phyloP scores from a whole-genome alignment of 2,113 vertebrate species.

The Blennius ocellaris region DNA sequence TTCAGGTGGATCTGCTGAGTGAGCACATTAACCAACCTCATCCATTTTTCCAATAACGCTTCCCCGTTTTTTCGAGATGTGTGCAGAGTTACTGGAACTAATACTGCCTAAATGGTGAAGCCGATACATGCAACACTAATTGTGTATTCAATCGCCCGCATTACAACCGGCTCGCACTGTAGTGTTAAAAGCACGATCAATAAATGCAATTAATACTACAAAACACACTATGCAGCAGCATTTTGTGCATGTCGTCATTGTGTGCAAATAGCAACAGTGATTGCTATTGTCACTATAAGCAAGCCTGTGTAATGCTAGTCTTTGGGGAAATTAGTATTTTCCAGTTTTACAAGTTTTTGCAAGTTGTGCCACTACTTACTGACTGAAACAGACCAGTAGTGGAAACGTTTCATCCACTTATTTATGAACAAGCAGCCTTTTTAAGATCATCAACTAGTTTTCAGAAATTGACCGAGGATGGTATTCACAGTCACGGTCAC shows the following conservation, averaged over 20 bases:
- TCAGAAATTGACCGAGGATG: background rate
- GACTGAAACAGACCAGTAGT: conserved; percentile 21
- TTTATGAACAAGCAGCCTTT: background rate
- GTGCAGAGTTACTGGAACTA: conserved; percentile 49
- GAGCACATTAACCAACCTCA: conserved; percentile 43
- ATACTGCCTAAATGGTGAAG: conserved; percentile 22
- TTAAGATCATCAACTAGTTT: background rate
- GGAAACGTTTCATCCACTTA: conserved; percentile 2
- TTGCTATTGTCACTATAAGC: conserved; percentile 55
- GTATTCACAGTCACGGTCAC: no score
- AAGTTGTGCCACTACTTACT: conserved; percentile 23
- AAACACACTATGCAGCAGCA: conserved; percentile 12
- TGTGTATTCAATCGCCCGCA: conserved; percentile 40
- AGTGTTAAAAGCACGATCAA: conserved; percentile 58
- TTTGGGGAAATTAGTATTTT: conserved; percentile 63
- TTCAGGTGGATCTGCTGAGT: conserved; percentile 49
- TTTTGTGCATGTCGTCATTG: conserved; percentile 25
- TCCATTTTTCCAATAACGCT: conserved; percentile 33
- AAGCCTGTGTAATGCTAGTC: conserved; percentile 37
- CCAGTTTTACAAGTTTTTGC: conserved; percentile 33
- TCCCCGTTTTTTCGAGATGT: conserved; percentile 40
- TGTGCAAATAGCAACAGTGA: conserved; percentile 36
- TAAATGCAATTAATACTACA: conserved; percentile 64
- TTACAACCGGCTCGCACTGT: conserved; percentile 47
- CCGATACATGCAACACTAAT: conserved; percentile 36